Percentiles rank a stretch among this genome's conserved stretches.
These are phyloP conservation scores for Elymnias hypermnestra DNA, from an alignment of 1,140 invertebrate species.

Conservation along the genomic window DNA sequence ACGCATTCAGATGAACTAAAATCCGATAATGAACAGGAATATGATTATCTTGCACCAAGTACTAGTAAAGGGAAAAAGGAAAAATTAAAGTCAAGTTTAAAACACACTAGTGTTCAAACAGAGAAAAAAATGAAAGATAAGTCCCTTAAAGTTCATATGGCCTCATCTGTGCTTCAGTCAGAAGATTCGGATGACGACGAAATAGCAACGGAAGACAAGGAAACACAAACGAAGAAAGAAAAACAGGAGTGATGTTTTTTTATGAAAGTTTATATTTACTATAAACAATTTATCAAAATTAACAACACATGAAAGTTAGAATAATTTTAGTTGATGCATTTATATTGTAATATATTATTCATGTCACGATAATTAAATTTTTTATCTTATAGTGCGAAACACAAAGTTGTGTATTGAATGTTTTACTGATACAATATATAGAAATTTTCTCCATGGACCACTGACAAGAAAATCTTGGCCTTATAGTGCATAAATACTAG, in stretches of 20 bases:
- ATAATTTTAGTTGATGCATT: neutral
- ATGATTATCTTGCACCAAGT: conserved; percentile 4
- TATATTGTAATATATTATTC: neutral
- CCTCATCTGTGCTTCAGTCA: no score
- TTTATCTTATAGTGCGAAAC: neutral
- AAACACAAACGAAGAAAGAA: conserved; percentile 35
- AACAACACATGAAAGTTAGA: no score
- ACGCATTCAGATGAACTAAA: conserved; percentile 6
- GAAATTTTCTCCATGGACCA: no score
- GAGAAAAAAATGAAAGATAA: conserved; percentile 16
- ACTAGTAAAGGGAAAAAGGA: conserved; percentile 11
- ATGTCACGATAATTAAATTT: no score
- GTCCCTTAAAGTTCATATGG: conserved; percentile 31
- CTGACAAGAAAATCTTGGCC: no score
- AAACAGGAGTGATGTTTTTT: conserved; percentile 32
- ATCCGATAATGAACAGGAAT: neutral
- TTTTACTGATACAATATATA: no score
- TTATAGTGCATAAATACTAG: no score
- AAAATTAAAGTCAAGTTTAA: conserved; percentile 42
- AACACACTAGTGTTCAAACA: conserved; percentile 36
- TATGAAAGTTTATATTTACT: neutral
- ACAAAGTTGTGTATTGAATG: no score
- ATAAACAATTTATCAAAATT: no score
- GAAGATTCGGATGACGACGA: conserved; percentile 6
- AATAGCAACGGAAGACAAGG: conserved; percentile 18